These are phyloP conservation scores for Phengaris alcon DNA, from an alignment of 2,888 invertebrate species.

Conservation along the genomic window DNA sequence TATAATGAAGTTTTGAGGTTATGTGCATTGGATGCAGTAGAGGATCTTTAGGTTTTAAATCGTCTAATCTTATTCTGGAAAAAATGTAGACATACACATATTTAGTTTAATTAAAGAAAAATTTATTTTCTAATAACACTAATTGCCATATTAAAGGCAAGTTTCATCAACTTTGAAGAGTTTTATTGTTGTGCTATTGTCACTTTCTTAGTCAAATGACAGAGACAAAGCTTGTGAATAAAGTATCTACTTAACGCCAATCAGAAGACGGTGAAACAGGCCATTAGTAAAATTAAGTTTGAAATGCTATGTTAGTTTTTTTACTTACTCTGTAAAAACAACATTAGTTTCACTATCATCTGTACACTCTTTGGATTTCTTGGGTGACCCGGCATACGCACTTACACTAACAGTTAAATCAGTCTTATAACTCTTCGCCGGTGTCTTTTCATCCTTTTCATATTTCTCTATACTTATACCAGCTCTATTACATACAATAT, in stretches of 20 bases:
- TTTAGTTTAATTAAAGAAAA: too few species aligned
- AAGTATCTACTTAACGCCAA: too few species aligned
- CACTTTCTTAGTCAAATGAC: too few species aligned
- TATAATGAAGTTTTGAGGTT: conserved; percentile 85
- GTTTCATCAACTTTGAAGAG: too few species aligned
- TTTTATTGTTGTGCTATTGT: too few species aligned
- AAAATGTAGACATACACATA: neutral
- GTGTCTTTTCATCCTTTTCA: conserved; percentile 58
- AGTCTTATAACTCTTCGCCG: conserved; percentile 72
- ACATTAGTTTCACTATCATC: conserved; percentile 50
- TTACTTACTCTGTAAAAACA: conserved; percentile 63
- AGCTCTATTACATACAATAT: conserved; percentile 81
- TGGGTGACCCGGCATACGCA: conserved; percentile 55
- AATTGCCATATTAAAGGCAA: too few species aligned
- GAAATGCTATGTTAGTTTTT: too few species aligned
- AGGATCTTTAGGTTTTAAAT: conserved; percentile 81
- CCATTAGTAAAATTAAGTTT: too few species aligned
- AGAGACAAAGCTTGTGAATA: too few species aligned
- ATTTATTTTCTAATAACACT: too few species aligned
- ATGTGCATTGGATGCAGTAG: conserved; percentile 81
- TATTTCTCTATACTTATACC: conserved; percentile 82
- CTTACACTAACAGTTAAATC: conserved; percentile 65
- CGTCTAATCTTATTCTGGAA: conserved; percentile 79
- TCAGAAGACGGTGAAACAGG: too few species aligned
- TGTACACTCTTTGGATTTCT: conserved; percentile 51